Conservation (phyloP, 2,888 invertebrate genomes). For the Andrena fulva region DNA sequence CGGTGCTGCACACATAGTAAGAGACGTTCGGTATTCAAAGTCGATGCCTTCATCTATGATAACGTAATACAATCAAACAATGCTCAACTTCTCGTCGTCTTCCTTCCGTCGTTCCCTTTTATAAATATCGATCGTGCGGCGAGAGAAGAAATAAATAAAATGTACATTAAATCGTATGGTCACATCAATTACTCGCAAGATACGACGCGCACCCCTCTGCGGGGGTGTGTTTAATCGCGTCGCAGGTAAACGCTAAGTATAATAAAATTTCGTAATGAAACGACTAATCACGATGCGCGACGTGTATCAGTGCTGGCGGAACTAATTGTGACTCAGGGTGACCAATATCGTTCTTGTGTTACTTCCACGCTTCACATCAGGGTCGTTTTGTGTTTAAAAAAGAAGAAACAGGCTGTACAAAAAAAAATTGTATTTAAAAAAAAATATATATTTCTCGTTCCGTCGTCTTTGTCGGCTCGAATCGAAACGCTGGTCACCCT, state of each 20-base stretch:
- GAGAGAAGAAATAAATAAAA: conserved; percentile 48
- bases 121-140: conserved; percentile 43
- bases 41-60: conserved; percentile 32
- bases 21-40: conserved; percentile 45
- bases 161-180: conserved; percentile 30
- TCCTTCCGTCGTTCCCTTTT: conserved; percentile 15
- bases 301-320: conserved; percentile 1
- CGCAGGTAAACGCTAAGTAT: background rate
- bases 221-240: background rate
- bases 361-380: background rate
- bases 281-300: background rate
- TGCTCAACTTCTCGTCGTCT: conserved; percentile 20
- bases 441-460: conserved; percentile 12
- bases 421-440: conserved; percentile 3
- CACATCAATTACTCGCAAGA: conserved; percentile 8
- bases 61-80: conserved; percentile 40
- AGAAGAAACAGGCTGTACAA: background rate
- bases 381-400: background rate
- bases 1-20: conserved; percentile 46
- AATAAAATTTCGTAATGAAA: background rate
- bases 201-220: background rate
- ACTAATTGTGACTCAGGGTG: conserved; percentile 18
- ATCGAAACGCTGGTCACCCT: conserved; percentile 20
- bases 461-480: background rate
- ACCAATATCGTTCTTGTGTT: background rate